A percentile compares a stretch with the other conserved stretches of the same genome.
Conservation (phyloP, 2,888 invertebrate species). For the Chironomus riparius region DNA sequence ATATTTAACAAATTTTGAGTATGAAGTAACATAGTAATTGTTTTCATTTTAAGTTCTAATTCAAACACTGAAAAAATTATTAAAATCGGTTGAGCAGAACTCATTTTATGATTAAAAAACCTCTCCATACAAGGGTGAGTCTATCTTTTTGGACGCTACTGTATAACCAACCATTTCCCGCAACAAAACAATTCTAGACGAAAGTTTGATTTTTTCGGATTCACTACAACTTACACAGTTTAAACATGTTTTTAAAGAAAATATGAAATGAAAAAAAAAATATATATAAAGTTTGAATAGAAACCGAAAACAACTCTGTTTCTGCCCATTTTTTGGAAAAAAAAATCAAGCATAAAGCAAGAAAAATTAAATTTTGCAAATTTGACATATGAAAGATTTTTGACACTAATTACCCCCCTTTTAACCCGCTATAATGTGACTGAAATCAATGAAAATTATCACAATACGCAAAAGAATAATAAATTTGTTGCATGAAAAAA, state of each 20-base stretch:
- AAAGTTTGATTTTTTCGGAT: background rate
- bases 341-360: background rate
- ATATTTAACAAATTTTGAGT: too few relatives aligned
- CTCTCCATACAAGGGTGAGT: too few relatives aligned
- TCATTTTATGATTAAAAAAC: too few relatives aligned
- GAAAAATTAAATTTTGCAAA: too few relatives aligned
- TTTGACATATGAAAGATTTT: background rate
- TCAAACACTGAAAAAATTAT: too few relatives aligned
- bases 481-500: background rate
- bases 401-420: background rate
- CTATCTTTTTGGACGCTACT: too few relatives aligned
- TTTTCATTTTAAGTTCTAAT: too few relatives aligned
- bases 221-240: conserved; percentile 5
- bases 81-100: too few relatives aligned
- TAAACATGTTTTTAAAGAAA: conserved; percentile 6
- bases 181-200: too few relatives aligned
- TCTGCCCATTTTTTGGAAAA: conserved; percentile 13
- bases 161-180: too few relatives aligned
- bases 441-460: background rate
- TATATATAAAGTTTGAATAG: background rate
- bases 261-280: background rate
- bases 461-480: background rate
- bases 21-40: too few relatives aligned
- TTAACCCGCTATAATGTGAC: background rate
- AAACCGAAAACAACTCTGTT: conserved; percentile 10